Evolutionary conservation across 2,888 invertebrate species (phyloP), one percentile per base, ranked within the genome.

Genomic region (Ormyrus rosae): DNA sequence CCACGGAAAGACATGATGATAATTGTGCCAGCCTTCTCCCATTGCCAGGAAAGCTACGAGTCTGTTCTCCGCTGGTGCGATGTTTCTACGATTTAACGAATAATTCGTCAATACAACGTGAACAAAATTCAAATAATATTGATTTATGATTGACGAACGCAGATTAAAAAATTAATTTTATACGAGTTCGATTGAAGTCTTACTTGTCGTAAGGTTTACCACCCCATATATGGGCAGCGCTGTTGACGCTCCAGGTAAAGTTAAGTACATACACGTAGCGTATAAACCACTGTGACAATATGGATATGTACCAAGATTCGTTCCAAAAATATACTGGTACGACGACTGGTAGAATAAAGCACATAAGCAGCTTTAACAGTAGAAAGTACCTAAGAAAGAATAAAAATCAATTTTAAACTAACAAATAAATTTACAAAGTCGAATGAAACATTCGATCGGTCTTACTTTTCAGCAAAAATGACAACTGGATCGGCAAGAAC

Each of bases 1-100:
- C 95, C 96, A 96, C 0, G 97, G 97, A 91, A 98, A 98, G 0
- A 95, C 95, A 91, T 98, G 98, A 89, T 98, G 98, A 91, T 96
- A 98, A 86, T 93, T 93, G 87, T 93, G 93, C 90, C 91, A 93
- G 5, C 93, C 93, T 85, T 91, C 91, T 4, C 91, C 91, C 78
- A 86, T 70, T 2, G 89, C 83, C 0, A 85, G 4, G 2, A 92
- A 91, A 80, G 86, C 73, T 2, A 88, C 86, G 0, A 69, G 5
- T 10, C n/a, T 51, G 79, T 87, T 89, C 76, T 88, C 86, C 1
- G 82, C 81, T 0, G 88, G 87, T n/a, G 80, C 73, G 0, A 84
- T 84, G 4, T 67, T 81, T 65, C 85, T 85, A 74, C 60, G 19
- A 19, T 19, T 19, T 19, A 19, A 19, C 19, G 19, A 19, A 19